Evolutionary conservation across 2,888 invertebrate genomes (phyloP).

Genomic region (Caprella mutica): DNA sequence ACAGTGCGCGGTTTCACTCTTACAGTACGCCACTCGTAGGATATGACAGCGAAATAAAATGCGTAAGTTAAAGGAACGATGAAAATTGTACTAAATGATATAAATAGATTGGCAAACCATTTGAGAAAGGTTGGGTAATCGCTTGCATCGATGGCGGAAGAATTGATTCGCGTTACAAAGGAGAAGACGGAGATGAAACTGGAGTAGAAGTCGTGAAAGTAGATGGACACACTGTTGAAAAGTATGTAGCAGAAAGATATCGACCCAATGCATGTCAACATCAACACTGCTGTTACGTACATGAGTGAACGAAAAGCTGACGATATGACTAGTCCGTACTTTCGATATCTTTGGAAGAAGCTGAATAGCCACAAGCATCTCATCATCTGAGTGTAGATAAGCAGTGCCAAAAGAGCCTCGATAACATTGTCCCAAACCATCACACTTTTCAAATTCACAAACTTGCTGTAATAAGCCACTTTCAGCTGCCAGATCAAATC

Average conservation of each 20-base stretch:
- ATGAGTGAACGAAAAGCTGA: constrained; percentile 13
- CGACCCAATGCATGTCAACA: not conserved
- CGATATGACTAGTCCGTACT: constrained; percentile 7
- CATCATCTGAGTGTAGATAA: constrained; percentile 12
- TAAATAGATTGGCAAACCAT: not conserved
- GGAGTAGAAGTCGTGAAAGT: not conserved
- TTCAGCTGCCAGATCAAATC: constrained; percentile 25
- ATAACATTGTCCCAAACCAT: constrained; percentile 21
- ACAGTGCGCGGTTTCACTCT: not conserved
- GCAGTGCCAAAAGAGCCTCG: constrained; percentile 11
- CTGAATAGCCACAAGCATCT: constrained; percentile 15
- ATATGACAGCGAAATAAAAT: not conserved
- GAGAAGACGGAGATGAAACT: constrained; percentile 1
- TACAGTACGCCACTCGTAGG: not conserved
- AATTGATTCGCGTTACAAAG: not conserved
- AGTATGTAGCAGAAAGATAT: not conserved
- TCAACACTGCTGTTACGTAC: not conserved
- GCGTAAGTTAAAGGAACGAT: not conserved
- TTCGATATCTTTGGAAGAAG: constrained; percentile 9
- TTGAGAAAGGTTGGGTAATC: not conserved
- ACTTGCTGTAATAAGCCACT: constrained; percentile 23
- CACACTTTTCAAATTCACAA: constrained; percentile 25
- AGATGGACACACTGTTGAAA: not conserved
- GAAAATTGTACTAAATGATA: not conserved
- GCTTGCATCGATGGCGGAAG: not conserved